These are phyloP conservation scores for Dinocampus coccinellae DNA, from an alignment of 2,888 invertebrate species.

Conservation along the genomic window DNA sequence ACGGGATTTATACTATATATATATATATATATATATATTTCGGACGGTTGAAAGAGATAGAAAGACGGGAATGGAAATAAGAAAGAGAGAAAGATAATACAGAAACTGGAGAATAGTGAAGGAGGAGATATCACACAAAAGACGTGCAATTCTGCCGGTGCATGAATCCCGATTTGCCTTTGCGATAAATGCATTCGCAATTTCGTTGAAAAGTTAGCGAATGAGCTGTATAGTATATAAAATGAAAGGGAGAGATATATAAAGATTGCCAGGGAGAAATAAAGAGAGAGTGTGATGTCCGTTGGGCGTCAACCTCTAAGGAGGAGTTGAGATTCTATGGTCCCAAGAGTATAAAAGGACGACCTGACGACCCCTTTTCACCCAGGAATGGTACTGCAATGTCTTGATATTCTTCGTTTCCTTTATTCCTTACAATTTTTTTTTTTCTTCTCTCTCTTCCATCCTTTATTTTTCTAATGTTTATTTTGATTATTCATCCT, in stretches of 20 bases:
- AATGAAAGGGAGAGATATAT: not conserved
- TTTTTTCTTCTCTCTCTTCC: constrained; percentile 5
- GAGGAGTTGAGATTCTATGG: constrained; percentile 39
- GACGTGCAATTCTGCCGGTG: constrained; percentile 26
- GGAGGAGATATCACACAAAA: constrained; percentile 13
- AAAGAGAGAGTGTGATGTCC: constrained; percentile 26
- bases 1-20: constrained; percentile 26
- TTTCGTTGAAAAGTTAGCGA: constrained; percentile 43
- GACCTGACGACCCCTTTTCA: constrained; percentile 38
- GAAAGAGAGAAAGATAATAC: constrained; percentile 4
- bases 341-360: constrained; percentile 39
- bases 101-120: not conserved
- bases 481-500: constrained; percentile 4
- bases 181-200: constrained; percentile 49
- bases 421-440: not conserved
- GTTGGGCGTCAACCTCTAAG: constrained; percentile 40
- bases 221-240: constrained; percentile 32
- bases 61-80: not conserved
- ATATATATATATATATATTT: constrained; percentile 1
- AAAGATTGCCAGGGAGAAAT: too few relatives aligned
- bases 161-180: constrained; percentile 41
- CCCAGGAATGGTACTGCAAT: constrained; percentile 29
- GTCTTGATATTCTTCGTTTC: constrained; percentile 17
- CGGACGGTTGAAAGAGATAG: constrained; percentile 35
- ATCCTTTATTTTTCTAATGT: not conserved